phyloP scores from a whole-genome alignment of 2,113 vertebrate species.

The Nicator chloris region DNA sequence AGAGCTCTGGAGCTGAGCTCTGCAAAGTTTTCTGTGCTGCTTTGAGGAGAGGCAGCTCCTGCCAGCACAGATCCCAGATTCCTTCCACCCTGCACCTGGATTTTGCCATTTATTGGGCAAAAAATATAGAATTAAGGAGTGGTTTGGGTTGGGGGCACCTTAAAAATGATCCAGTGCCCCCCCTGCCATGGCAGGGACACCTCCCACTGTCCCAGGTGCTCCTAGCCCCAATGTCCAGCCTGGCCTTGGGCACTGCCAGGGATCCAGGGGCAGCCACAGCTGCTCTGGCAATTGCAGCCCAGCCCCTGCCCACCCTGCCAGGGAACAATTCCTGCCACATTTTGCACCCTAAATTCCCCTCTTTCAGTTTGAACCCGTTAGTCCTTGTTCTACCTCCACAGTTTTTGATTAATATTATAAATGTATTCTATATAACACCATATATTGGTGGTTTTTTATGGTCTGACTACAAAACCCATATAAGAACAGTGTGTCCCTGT shows the following conservation, averaged over 20 bases:
- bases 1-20: not conserved
- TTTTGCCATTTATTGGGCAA: not conserved
- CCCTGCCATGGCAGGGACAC: not conserved
- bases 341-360: not conserved
- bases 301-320: too few species aligned
- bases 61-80: not conserved
- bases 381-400: not conserved
- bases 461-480: accelerated
- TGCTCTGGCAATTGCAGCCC: not conserved
- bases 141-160: not conserved
- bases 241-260: not conserved
- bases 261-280: not conserved
- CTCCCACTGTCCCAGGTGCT: not conserved
- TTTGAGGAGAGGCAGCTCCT: not conserved
- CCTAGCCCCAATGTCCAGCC: not conserved
- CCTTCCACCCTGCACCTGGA: not conserved
- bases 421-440: not conserved
- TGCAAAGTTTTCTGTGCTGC: not conserved
- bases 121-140: not conserved
- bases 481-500: accelerated
- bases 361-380: not conserved
- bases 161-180: not conserved
- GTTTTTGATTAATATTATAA: not conserved
- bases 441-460: not conserved
- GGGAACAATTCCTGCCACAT: not conserved